phyloP scores from a whole-genome alignment of 2,113 vertebrate genomes.

The Stictonetta naevosa region DNA sequence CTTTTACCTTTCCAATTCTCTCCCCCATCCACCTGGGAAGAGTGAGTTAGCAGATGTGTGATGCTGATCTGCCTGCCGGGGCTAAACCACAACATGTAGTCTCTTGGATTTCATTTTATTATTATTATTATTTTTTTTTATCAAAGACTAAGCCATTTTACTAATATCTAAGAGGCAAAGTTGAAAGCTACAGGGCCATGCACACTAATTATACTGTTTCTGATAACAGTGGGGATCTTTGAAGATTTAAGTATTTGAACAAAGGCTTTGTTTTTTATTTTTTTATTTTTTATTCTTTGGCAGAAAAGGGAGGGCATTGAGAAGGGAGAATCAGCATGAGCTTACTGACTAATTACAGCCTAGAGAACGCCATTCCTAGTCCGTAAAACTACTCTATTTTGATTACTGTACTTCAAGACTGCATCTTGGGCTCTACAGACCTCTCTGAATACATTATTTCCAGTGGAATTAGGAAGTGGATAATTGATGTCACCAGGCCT shows the following conservation, averaged over 20 bases:
- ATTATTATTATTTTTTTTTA: conserved; percentile 12
- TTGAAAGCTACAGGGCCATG: conserved; percentile 20
- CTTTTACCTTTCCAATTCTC: too few relatives aligned
- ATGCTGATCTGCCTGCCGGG: too few relatives aligned
- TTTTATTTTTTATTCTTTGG: neutral
- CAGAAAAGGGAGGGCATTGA: neutral
- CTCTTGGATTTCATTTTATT: neutral
- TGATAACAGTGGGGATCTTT: neutral
- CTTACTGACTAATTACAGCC: conserved; percentile 36
- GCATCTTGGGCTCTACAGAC: neutral
- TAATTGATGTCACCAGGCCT: neutral
- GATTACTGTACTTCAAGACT: conserved; percentile 12
- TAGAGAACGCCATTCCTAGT: neutral
- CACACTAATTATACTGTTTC: conserved; percentile 24
- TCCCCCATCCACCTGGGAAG: too few relatives aligned
- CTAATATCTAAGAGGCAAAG: conserved; percentile 12
- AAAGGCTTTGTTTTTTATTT: neutral
- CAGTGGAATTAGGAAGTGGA: neutral
- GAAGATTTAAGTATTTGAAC: neutral
- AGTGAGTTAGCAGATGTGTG: too few relatives aligned
- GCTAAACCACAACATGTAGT: neutral
- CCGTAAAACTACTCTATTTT: neutral
- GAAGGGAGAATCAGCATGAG: conserved; percentile 9
- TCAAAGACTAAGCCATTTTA: conserved; percentile 4
- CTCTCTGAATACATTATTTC: conserved; percentile 16